A percentile compares a stretch with the other conserved stretches of the same genome.
phyloP scores from a whole-genome alignment of 2,888 invertebrate genomes.

The Gordius sp. region DNA sequence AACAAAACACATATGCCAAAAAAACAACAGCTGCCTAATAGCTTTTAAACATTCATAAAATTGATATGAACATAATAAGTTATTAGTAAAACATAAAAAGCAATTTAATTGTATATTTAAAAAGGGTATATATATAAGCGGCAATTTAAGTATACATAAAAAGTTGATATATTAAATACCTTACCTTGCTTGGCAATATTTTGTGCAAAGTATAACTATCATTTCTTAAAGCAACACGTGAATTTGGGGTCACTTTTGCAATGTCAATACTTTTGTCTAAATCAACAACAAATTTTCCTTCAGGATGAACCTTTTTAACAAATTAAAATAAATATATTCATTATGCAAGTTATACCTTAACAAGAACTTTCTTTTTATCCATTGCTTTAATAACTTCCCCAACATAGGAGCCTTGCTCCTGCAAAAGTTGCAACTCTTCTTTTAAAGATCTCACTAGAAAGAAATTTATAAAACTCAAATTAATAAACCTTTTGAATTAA shows the following conservation, averaged over 20 bases:
- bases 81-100: too few relatives aligned
- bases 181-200: slow-evolving; percentile 76
- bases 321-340: slow-evolving; percentile 17
- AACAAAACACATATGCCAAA: too few relatives aligned
- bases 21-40: too few relatives aligned
- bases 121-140: too few relatives aligned
- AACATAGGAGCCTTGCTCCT: slow-evolving; percentile 92
- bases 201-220: slow-evolving; percentile 95
- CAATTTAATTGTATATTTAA: too few relatives aligned
- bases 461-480: slow-evolving; percentile 9
- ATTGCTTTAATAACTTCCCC: slow-evolving; percentile 98
- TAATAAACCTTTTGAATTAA: slow-evolving; percentile 66
- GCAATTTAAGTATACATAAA: too few relatives aligned
- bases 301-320: slow-evolving; percentile 80
- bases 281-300: slow-evolving; percentile 97
- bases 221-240: slow-evolving; percentile 80
- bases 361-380: slow-evolving; percentile 97
- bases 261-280: slow-evolving; percentile 96
- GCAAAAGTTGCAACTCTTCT: slow-evolving; percentile 73
- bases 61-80: too few relatives aligned
- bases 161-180: too few relatives aligned
- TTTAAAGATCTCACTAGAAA: slow-evolving; percentile 66
- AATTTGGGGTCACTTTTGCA: slow-evolving; percentile 83
- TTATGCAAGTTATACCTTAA: slow-evolving; percentile 39
- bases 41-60: too few relatives aligned